Evolutionary conservation across 2,888 invertebrate genomes (phyloP).

Genomic region (Parnassius mnemosyne): DNA sequence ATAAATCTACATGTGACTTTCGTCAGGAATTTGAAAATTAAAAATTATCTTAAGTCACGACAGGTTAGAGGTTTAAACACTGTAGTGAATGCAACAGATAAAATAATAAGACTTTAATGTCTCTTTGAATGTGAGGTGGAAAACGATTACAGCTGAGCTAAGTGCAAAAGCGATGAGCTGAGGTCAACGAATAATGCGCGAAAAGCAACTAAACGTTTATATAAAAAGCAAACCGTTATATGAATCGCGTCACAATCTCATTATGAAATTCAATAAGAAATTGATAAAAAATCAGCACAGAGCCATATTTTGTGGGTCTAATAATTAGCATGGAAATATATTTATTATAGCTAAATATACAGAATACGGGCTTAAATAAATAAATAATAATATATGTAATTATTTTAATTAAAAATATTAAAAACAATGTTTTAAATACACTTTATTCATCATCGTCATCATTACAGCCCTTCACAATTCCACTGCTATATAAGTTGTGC

Average conservation of each 20-base stretch:
- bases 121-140: slow-evolving; percentile 29
- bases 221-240: slow-evolving; percentile 15
- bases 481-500: no score
- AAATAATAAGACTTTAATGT: slow-evolving; percentile 34
- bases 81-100: slow-evolving; percentile 20
- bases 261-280: slow-evolving; percentile 18
- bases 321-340: slow-evolving; percentile 15
- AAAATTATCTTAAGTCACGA: slow-evolving; percentile 21
- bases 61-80: slow-evolving; percentile 24
- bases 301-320: slow-evolving; percentile 12
- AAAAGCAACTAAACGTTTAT: slow-evolving; percentile 36
- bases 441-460: no score
- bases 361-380: not conserved
- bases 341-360: not conserved
- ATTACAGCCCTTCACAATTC: no score
- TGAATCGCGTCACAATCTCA: slow-evolving; percentile 20
- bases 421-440: no score
- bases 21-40: slow-evolving; percentile 6
- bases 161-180: slow-evolving; percentile 43
- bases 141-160: slow-evolving; percentile 33
- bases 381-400: no score
- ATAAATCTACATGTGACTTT: slow-evolving; percentile 14
- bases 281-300: slow-evolving; percentile 19
- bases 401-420: no score
- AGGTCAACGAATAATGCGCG: slow-evolving; percentile 50